Percentiles rank a stretch among this genome's conserved stretches.
Conservation (phyloP, 2,888 invertebrate genomes). For the Machimus atricapillus region DNA sequence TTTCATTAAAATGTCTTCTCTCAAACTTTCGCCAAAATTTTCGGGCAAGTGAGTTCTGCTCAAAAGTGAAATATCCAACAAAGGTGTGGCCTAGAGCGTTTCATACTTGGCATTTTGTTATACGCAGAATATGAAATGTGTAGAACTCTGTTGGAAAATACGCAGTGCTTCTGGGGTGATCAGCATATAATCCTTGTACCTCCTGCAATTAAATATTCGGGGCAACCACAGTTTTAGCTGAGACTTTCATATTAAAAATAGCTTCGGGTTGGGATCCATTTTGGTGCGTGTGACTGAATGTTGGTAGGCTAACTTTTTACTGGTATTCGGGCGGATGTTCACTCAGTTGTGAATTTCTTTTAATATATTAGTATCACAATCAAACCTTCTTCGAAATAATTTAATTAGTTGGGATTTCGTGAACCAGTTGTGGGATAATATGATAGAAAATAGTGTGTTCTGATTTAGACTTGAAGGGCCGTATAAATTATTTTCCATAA, state of each 20-base stretch:
- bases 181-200: background rate
- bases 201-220: constrained; percentile 16
- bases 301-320: background rate
- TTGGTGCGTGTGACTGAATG: background rate
- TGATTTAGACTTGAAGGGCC: background rate
- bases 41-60: background rate
- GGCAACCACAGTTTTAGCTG: background rate
- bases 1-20: background rate
- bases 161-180: background rate
- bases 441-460: background rate
- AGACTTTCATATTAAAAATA: constrained; percentile 13
- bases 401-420: background rate
- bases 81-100: background rate
- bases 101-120: constrained; percentile 5
- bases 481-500: background rate
- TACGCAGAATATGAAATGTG: constrained; percentile 10
- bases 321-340: background rate
- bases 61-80: background rate
- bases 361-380: background rate
- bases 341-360: background rate
- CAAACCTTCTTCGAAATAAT: background rate
- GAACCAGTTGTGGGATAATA: background rate
- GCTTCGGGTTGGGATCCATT: constrained; percentile 7
- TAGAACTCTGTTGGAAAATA: background rate
- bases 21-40: background rate